Conservation (phyloP, 1,140 invertebrate genomes). For the Acromyrmex echinatior region DNA sequence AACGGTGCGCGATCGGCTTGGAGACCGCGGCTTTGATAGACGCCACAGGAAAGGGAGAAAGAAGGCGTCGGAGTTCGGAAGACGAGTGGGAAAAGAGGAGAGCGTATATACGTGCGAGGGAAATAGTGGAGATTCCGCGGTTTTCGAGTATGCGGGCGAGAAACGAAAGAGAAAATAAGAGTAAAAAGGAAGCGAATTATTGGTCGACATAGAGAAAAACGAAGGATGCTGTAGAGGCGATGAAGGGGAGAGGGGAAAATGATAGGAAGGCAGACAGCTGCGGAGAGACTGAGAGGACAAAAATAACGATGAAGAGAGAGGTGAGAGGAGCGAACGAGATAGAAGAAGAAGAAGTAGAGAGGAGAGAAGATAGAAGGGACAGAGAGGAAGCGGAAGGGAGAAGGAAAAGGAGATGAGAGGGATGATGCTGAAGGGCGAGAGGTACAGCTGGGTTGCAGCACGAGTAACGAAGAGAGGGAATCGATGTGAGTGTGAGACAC, state of each 20-base stretch:
- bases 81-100: constrained; percentile 37
- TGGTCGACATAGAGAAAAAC: constrained; percentile 52
- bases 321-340: not conserved
- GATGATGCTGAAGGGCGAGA: constrained; percentile 11
- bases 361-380: constrained; percentile 27
- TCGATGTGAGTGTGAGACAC: constrained; percentile 73
- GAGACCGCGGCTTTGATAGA: constrained; percentile 58
- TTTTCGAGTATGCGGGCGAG: constrained; percentile 62
- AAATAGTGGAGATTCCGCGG: constrained; percentile 63
- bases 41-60: constrained; percentile 8
- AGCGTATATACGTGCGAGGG: constrained; percentile 40
- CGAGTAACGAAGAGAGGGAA: constrained; percentile 61
- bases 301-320: constrained; percentile 36
- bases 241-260: not conserved
- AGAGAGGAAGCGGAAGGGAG: constrained; percentile 5
- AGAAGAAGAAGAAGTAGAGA: not conserved
- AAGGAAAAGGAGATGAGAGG: constrained; percentile 10
- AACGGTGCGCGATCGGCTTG: constrained; percentile 38
- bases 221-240: not conserved
- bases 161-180: constrained; percentile 63
- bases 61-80: constrained; percentile 52
- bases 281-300: constrained; percentile 20
- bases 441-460: constrained; percentile 33
- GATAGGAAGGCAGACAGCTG: constrained; percentile 54
- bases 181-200: constrained; percentile 63